Conservation (phyloP, 2,113 vertebrate species). For the Hypocryptadius cinnamomeus region DNA sequence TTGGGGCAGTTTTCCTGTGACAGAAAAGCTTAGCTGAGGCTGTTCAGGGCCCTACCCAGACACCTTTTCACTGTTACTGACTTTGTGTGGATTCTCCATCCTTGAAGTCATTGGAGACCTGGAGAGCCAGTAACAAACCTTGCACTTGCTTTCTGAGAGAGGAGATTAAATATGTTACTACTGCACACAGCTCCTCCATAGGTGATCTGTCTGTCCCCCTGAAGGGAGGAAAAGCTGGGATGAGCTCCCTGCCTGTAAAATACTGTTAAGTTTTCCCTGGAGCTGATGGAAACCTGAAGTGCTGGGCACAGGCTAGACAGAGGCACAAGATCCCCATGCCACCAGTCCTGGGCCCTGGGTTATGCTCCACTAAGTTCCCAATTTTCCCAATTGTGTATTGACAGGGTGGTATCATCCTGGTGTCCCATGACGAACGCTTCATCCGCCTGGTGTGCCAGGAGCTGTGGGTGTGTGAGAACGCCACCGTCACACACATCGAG, state of each 20-base stretch:
- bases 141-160: neutral
- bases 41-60: neutral
- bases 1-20: neutral
- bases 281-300: neutral
- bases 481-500: conserved; percentile 80
- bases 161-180: neutral
- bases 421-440: conserved; percentile 94
- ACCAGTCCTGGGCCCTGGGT: neutral
- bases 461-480: conserved; percentile 90
- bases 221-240: neutral
- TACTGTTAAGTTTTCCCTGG: neutral
- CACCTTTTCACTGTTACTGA: neutral
- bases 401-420: conserved; percentile 91
- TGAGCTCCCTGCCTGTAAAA: neutral
- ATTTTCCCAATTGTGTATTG: neutral
- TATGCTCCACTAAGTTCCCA: neutral
- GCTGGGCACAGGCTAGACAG: neutral
- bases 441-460: conserved; percentile 92
- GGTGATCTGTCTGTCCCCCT: neutral
- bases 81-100: neutral
- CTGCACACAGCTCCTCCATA: accelerated
- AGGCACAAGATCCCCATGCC: neutral
- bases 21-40: neutral
- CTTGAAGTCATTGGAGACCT: neutral
- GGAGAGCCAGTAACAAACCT: neutral